Conservation (phyloP, 30 jellyfish, hydroid and myxozoan species). For the Aurelia coerulea region DNA sequence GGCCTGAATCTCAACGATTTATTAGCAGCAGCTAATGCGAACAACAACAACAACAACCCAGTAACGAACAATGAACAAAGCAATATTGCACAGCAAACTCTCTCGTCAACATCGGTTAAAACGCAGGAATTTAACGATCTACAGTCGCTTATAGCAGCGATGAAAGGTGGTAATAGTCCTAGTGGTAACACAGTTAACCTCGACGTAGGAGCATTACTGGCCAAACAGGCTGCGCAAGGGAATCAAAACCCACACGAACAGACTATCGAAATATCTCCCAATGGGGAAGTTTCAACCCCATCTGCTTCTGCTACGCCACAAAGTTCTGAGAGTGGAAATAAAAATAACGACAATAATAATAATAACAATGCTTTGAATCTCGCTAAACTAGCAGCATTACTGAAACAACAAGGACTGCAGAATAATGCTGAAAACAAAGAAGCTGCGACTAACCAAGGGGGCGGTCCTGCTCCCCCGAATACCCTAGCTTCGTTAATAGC, state of each 20-base stretch:
- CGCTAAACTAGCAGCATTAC: conserved; percentile 22
- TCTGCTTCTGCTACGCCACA: background rate
- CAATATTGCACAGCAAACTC: conserved; percentile 11
- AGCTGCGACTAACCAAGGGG: background rate
- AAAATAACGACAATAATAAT: conserved; percentile 7
- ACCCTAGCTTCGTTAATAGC: conserved; percentile 24
- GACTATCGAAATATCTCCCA: conserved; percentile 56
- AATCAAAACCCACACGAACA: conserved; percentile 19
- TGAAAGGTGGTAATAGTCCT: conserved; percentile 38
- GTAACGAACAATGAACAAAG: conserved; percentile 63
- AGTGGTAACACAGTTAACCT: conserved; percentile 54
- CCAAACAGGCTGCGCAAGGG: conserved; percentile 4
- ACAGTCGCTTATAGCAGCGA: conserved; percentile 58
- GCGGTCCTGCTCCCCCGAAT: conserved; percentile 5
- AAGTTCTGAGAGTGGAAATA: background rate
- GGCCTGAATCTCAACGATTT: conserved; percentile 60
- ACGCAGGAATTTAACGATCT: conserved; percentile 74
- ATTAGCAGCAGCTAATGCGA: conserved; percentile 54
- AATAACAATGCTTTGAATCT: conserved; percentile 19
- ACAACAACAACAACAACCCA: conserved; percentile 39
- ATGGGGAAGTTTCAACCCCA: background rate
- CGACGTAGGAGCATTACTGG: conserved; percentile 43
- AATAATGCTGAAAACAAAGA: conserved; percentile 22
- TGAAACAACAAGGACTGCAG: conserved; percentile 44
- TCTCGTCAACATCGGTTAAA: conserved; percentile 70